A percentile compares a stretch with the other conserved stretches of the same genome.
Evolutionary conservation across 2,888 invertebrate genomes (phyloP).

Genomic region (Prosopocoilus inquinatus): DNA sequence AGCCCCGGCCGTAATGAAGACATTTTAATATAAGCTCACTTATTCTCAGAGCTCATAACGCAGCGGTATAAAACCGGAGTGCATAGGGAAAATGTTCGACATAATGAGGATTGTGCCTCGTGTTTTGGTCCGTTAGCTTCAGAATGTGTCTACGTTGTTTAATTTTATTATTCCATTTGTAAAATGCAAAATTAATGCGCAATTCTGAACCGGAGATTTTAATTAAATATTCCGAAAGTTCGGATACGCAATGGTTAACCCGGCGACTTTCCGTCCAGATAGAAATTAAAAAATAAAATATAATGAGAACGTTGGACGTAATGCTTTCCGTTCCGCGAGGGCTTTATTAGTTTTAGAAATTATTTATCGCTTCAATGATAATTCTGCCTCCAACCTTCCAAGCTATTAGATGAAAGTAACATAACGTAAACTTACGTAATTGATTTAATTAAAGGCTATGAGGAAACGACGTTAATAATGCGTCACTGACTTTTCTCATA

Average conservation of each 20-base stretch:
- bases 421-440: too few relatives aligned
- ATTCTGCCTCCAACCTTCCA: too few relatives aligned
- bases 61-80: slow-evolving; percentile 18
- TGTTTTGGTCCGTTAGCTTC: slow-evolving; percentile 10
- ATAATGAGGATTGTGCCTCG: slow-evolving; percentile 13
- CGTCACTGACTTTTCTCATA: too few relatives aligned
- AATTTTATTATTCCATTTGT: slow-evolving; percentile 11
- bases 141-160: slow-evolving; percentile 10
- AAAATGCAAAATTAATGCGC: slow-evolving; percentile 12
- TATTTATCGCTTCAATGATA: too few relatives aligned
- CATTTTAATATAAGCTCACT: slow-evolving; percentile 21
- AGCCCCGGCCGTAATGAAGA: slow-evolving; percentile 19
- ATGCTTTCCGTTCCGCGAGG: too few relatives aligned
- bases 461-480: too few relatives aligned
- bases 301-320: too few relatives aligned
- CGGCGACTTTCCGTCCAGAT: too few relatives aligned
- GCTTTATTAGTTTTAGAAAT: too few relatives aligned
- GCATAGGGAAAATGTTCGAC: slow-evolving; percentile 23
- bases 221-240: neutral
- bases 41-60: slow-evolving; percentile 22
- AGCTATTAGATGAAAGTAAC: too few relatives aligned
- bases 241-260: neutral
- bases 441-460: too few relatives aligned
- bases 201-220: slow-evolving; percentile 5
- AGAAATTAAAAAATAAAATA: too few relatives aligned